These are phyloP conservation scores for Orientallactaga bullata DNA, from an alignment of 2,113 vertebrate species.

Conservation along the genomic window DNA sequence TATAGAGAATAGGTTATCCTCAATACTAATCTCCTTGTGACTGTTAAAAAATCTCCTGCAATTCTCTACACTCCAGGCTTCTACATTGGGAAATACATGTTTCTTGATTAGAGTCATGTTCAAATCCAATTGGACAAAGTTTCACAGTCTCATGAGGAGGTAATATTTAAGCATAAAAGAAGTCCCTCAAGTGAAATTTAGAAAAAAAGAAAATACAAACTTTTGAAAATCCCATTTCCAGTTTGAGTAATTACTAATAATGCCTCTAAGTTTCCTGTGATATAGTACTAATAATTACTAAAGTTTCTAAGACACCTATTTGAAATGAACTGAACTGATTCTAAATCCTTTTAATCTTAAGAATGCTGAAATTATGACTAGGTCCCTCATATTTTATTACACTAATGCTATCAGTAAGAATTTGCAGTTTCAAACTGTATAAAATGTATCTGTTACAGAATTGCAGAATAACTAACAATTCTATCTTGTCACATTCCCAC, in stretches of 20 bases:
- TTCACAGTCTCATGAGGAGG: constrained; percentile 72
- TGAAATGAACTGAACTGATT: constrained; percentile 58
- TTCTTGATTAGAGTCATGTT: constrained; percentile 83
- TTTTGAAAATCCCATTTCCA: neutral
- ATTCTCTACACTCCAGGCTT: constrained; percentile 73
- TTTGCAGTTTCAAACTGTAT: constrained; percentile 47
- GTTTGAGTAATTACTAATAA: constrained; percentile 39
- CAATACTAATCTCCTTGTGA: constrained; percentile 80
- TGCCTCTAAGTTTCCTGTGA: constrained; percentile 23
- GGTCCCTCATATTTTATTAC: constrained; percentile 20
- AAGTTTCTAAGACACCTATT: constrained; percentile 55
- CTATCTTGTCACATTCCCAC: constrained; percentile 36
- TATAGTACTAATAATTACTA: constrained; percentile 46
- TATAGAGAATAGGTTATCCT: constrained; percentile 81
- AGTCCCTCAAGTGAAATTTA: neutral
- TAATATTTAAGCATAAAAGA: constrained; percentile 70
- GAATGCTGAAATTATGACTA: constrained; percentile 52
- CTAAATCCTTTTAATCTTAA: constrained; percentile 64
- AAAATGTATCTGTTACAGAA: constrained; percentile 24
- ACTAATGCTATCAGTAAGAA: constrained; percentile 33
- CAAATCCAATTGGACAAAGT: constrained; percentile 85
- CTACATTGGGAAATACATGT: constrained; percentile 73
- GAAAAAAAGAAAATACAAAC: neutral
- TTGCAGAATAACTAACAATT: constrained; percentile 52
- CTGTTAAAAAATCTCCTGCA: constrained; percentile 74